Conservation (phyloP, 2,113 vertebrate genomes). For the Agelaius phoeniceus region DNA sequence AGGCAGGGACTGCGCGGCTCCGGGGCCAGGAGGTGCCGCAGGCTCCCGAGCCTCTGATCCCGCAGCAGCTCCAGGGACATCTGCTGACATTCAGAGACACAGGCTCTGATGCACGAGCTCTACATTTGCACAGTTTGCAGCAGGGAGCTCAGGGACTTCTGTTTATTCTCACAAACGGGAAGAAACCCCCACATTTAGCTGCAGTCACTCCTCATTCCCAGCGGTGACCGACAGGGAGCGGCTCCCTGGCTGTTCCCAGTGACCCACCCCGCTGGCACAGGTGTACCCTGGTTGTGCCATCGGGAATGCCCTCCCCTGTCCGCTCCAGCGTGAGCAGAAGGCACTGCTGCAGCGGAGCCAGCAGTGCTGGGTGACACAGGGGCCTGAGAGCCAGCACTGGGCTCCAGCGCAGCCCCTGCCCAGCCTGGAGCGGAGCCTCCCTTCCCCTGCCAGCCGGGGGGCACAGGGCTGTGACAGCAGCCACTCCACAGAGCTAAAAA, state of each 20-base stretch:
- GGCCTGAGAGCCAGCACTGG: background rate
- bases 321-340: accelerated
- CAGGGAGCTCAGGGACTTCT: background rate
- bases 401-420: background rate
- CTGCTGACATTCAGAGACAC: background rate
- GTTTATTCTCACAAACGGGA: background rate
- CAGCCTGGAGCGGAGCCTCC: background rate
- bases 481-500: background rate
- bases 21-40: accelerated
- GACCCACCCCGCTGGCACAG: background rate
- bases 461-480: background rate
- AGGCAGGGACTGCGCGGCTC: background rate
- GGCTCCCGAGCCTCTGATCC: background rate
- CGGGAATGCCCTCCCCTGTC: background rate
- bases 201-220: background rate
- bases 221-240: background rate
- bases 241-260: background rate
- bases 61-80: background rate
- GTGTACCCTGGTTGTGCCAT: background rate
- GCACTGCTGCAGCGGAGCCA: accelerated
- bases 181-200: background rate
- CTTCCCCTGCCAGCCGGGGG: too few relatives aligned
- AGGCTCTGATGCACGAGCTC: background rate
- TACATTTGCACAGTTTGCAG: background rate
- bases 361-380: accelerated